Conservation (phyloP, 2,113 vertebrate species). For the Callionymus lyra region DNA sequence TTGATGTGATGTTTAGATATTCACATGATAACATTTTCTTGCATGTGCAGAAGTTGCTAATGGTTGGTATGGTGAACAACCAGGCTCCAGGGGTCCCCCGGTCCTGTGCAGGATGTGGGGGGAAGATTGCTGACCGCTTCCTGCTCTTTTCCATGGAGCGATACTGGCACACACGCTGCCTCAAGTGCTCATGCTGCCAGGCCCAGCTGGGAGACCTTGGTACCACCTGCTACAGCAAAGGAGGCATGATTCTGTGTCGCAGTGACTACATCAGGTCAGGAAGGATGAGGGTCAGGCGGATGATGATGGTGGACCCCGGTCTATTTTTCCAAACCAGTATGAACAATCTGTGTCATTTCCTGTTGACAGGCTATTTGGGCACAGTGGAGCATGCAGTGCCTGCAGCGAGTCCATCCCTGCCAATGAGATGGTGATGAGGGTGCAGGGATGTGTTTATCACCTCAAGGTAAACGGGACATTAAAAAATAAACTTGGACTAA, state of each 20-base stretch:
- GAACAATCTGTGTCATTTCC: constrained; percentile 6
- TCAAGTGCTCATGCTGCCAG: constrained; percentile 76
- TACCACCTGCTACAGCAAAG: constrained; percentile 75
- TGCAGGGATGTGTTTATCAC: constrained; percentile 75
- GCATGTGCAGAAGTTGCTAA: constrained; percentile 18
- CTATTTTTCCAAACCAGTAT: constrained; percentile 5
- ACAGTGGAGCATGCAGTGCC: constrained; percentile 71
- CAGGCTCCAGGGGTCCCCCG: constrained; percentile 47
- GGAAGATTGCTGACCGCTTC: constrained; percentile 72
- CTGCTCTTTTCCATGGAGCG: constrained; percentile 76
- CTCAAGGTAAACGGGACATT: constrained; percentile 75
- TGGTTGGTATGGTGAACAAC: constrained; percentile 67
- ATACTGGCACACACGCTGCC: constrained; percentile 75
- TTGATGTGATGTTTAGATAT: too few relatives aligned
- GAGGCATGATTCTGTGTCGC: constrained; percentile 76
- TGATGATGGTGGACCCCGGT: constrained; percentile 1
- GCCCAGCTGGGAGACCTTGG: constrained; percentile 76
- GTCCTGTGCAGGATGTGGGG: constrained; percentile 72
- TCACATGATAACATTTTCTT: too few relatives aligned
- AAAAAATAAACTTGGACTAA: too few relatives aligned
- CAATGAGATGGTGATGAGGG: constrained; percentile 78
- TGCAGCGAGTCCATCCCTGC: constrained; percentile 75
- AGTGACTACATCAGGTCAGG: constrained; percentile 76
- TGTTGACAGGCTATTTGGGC: constrained; percentile 69
- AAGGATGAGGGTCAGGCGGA: not conserved